Evolutionary conservation across 2,888 invertebrate genomes (phyloP), one percentile per base, ranked within the genome.

Genomic region (Copidosoma aretas): DNA sequence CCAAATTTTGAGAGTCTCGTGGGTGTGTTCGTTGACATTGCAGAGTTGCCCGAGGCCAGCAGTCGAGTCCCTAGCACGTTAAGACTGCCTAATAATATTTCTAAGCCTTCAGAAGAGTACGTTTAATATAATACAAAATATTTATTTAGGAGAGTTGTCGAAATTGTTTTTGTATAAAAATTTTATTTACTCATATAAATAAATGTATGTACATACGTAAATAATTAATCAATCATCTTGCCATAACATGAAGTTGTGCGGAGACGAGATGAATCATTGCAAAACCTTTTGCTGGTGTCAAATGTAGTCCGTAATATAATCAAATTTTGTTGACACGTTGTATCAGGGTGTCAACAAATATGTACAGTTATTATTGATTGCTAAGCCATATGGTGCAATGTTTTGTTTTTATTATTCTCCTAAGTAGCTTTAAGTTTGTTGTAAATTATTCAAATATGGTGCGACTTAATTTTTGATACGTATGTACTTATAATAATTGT

Each of bases 11-110:
- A 97, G 84, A 95, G 93, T 82, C 88, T 97, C 81, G 95, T 95
- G 73, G 96, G 97, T 32, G 97, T 97, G 60, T 97, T 97, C 81
- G 95, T 94, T 86, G 97, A 97, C 85, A 97, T 97, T 78, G 97
- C 96, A 57, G 95, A 96, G 85, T 85, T 97, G 76, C 97, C 97
- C 4, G 77, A 77, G 41, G 76, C 75, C 61, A 90, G 90, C 67
- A 56, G 4, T 32, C n/a, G 56, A n/a, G 22, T 86, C n/a, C 51
- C 93, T 76, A 88, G 90, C 73, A 91, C 91, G 22, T 85, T 93
- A 72, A 88, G 93, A 81, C 87, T 93, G 81, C 89, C 25, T 10
- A 66, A 56, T 75, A 92, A 90, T 82, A 91, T 91, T 74, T 91
- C 92, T 75, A 93, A 94, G 84, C 93, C 94, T 67, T 93, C 93